A percentile compares a stretch with the other conserved stretches of the same genome.
Evolutionary conservation across 2,888 invertebrate genomes (phyloP).

Genomic region (Thelaira solivaga): DNA sequence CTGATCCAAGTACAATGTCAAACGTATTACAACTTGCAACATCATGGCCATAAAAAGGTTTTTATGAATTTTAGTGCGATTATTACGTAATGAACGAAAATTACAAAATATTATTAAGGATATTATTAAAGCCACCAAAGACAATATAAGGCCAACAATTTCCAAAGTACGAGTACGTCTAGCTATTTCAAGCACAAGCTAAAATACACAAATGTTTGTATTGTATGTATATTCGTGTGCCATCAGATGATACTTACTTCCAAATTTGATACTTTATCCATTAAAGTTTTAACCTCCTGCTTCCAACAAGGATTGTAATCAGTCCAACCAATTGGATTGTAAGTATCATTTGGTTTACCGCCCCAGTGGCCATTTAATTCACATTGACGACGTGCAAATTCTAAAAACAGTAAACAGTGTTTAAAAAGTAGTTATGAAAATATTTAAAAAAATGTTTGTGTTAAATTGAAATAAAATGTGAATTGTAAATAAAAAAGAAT

Average conservation of each 20-base stretch:
- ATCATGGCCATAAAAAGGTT: constrained; percentile 90
- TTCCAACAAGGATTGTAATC: constrained; percentile 90
- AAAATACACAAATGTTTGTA: constrained; percentile 56
- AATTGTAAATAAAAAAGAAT: no score
- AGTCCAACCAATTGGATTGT: constrained; percentile 83
- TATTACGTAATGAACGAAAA: constrained; percentile 88
- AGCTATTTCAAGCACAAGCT: constrained; percentile 84
- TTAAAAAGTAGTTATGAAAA: no score
- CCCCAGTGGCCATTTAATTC: constrained; percentile 84
- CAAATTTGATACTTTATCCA: constrained; percentile 77
- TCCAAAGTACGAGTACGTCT: constrained; percentile 86
- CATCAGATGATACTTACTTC: constrained; percentile 75
- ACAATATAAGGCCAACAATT: constrained; percentile 89
- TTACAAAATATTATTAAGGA: constrained; percentile 89
- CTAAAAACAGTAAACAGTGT: constrained; percentile 77
- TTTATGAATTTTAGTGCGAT: constrained; percentile 90
- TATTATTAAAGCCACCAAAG: constrained; percentile 84
- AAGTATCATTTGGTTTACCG: constrained; percentile 77
- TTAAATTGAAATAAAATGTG: no score
- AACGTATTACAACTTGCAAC: constrained; percentile 84
- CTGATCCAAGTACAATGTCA: constrained; percentile 87
- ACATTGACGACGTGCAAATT: constrained; percentile 84
- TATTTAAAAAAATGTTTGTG: no score
- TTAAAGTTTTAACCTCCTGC: constrained; percentile 82
- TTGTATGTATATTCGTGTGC: neutral